Evolutionary conservation across 1,140 invertebrate species (phyloP).

Genomic region (Platorchestia sp.): DNA sequence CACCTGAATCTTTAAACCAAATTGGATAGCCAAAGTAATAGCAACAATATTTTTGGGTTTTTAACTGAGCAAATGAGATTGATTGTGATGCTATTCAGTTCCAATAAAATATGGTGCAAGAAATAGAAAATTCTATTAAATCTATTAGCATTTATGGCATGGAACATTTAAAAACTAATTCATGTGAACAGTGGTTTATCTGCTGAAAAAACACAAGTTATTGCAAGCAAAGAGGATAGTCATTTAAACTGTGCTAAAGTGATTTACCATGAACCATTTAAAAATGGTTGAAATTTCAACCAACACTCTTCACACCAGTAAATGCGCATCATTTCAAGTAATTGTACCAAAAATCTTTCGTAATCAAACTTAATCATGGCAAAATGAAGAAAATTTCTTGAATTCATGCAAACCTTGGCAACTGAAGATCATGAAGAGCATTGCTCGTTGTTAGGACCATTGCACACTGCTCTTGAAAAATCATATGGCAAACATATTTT

Average conservation of each 20-base stretch:
- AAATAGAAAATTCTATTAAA: too few species aligned
- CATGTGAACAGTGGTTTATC: too few species aligned
- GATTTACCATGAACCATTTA: neutral
- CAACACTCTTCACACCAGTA: neutral
- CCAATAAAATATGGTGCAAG: too few species aligned
- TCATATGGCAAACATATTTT: slow-evolving; percentile 33
- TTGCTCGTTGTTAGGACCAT: neutral
- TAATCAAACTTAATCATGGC: neutral
- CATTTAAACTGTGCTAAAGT: neutral
- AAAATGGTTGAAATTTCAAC: neutral
- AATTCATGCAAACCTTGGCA: slow-evolving; percentile 20
- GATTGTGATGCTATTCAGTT: too few species aligned
- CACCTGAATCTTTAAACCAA: too few species aligned
- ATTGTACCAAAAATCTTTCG: neutral
- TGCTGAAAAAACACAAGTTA: too few species aligned
- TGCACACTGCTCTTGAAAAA: neutral
- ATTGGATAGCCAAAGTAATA: too few species aligned
- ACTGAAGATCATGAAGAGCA: neutral
- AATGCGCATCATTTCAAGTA: neutral
- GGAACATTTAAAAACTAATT: too few species aligned
- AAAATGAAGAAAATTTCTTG: neutral
- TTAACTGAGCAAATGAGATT: too few species aligned
- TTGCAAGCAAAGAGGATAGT: neutral
- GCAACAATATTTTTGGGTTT: too few species aligned
- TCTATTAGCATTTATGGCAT: too few species aligned